Evolutionary conservation across 23 tunicate species (phyloP), one percentile per base, ranked within the genome.

Genomic region (Diplosoma virens): DNA sequence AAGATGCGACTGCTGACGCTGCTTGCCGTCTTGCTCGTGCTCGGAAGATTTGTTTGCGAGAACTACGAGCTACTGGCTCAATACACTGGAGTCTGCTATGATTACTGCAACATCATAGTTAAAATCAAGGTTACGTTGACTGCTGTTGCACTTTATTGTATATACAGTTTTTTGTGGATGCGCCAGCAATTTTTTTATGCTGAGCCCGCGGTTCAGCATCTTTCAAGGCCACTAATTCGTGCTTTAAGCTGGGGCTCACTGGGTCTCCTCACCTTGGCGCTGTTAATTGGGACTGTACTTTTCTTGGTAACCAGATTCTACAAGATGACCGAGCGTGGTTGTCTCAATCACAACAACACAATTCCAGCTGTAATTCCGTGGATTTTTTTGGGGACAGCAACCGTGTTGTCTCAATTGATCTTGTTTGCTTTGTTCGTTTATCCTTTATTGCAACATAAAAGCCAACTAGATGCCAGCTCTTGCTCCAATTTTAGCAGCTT

Each of bases 101-200:
- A 85, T 45, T 78, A 77, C 28, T 87, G 95, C 45, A 31, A 76
- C 77, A 33, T 68, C 18, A 60, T 81, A 7, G 37, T 81, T 31
- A 74, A 65, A 68, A 3, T 76, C 4, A 87, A 87, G 45, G 32
- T 87, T 37, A 54, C 59, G 2, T 32, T 81, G 27, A 31, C 82
- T 23, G 79, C 78, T 0, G 9, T 87, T 31, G 76, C 63, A 24
- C 6, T 87, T 11, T 36, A 56, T 0, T 47, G 80, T 4, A 52
- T 87, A n/a, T 87, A 87, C 73, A 31, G 46, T 23, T 87, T 81
- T 68, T 32, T 87, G 25, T 87, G 95, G 95, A 76, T 66, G 21
- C 47, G 87, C 2, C 95, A 87, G 70, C 76, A 78, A 20, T 82
- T 87, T 33, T 81, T 77, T 47, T 87, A 87, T 56, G 32, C 82